Percentiles rank a stretch among this genome's conserved stretches.
Conservation (phyloP, 2,888 invertebrate species). For the Antheraea yamamai region DNA sequence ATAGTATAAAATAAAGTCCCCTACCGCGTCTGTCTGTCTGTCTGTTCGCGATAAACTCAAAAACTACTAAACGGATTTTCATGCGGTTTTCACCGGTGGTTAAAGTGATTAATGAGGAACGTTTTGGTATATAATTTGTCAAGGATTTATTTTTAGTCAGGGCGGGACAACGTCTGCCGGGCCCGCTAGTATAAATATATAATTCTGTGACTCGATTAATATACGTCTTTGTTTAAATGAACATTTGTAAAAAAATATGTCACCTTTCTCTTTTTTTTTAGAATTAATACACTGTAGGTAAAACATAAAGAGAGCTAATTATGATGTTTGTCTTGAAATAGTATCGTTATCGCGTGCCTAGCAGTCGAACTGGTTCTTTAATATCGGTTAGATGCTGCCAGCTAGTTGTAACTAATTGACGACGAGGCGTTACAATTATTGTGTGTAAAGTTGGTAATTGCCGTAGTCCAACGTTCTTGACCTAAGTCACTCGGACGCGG, state of each 20-base stretch:
- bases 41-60: too few species aligned
- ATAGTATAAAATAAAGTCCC: too few species aligned
- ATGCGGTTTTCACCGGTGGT: too few species aligned
- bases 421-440: conserved; percentile 68
- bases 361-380: conserved; percentile 55
- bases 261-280: background rate
- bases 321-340: conserved; percentile 51
- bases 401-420: conserved; percentile 60
- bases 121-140: too few species aligned
- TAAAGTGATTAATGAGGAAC: too few species aligned
- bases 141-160: too few species aligned
- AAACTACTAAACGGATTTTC: too few species aligned
- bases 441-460: conserved; percentile 62
- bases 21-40: too few species aligned
- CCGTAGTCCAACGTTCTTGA: conserved; percentile 45
- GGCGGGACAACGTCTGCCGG: too few species aligned
- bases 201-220: too few species aligned
- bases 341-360: conserved; percentile 53
- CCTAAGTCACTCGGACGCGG: conserved; percentile 41
- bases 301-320: conserved; percentile 33
- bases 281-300: background rate
- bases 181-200: too few species aligned
- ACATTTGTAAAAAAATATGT: background rate
- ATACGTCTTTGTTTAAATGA: background rate
- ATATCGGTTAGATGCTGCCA: conserved; percentile 54